A percentile compares a stretch with the other conserved stretches of the same genome.
Conservation (phyloP, 2,113 vertebrate species). For the Tychaedon coryphoeus region DNA sequence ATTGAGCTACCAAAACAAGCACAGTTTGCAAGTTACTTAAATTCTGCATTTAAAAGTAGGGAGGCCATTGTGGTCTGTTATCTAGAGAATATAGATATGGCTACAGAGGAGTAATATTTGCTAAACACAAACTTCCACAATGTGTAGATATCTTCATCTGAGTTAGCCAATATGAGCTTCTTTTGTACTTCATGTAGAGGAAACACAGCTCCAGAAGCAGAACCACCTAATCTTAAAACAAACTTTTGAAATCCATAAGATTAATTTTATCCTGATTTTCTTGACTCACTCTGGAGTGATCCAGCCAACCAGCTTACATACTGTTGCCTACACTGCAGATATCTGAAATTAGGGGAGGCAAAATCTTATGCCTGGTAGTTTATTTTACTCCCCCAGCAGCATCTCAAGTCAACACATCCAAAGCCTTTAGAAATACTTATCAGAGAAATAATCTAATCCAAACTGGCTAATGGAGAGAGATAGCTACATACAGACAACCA, state of each 20-base stretch:
- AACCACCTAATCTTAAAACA: not conserved
- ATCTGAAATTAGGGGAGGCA: not conserved
- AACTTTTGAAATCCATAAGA: not conserved
- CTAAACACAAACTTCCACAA: not conserved
- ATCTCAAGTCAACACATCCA: not conserved
- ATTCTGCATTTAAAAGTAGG: not conserved
- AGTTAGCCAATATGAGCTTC: not conserved
- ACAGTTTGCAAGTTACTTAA: not conserved
- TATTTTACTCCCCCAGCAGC: not conserved
- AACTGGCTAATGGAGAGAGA: not conserved
- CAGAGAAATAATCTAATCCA: conserved; percentile 19
- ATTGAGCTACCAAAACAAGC: not conserved
- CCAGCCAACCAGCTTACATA: not conserved
- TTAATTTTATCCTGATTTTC: not conserved
- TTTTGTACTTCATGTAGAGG: not conserved
- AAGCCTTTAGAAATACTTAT: not conserved
- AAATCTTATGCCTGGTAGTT: not conserved
- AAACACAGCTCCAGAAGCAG: not conserved
- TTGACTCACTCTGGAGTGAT: not conserved
- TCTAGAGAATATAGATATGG: not conserved
- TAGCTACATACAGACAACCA: not conserved
- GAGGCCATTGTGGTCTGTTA: not conserved
- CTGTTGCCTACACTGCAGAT: not conserved
- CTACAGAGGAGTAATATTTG: not conserved
- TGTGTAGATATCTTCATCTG: not conserved